phyloP scores from a whole-genome alignment of 1,140 invertebrate species.

The Cyclina sinensis region DNA sequence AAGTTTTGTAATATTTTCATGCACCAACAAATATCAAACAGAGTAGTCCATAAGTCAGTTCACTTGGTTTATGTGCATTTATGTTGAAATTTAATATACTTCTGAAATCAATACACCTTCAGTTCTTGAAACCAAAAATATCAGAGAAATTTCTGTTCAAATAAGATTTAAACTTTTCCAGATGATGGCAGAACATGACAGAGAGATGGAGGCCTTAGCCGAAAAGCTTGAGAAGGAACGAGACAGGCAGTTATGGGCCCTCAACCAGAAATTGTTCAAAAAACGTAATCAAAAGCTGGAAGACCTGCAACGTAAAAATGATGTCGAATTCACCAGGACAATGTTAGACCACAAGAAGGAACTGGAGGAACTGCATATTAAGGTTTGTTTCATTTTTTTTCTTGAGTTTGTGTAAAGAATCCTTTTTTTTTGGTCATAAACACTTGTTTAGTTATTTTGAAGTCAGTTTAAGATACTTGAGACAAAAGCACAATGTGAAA shows the following conservation, averaged over 20 bases:
- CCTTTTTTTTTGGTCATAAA: background rate
- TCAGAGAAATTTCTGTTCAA: too few species aligned
- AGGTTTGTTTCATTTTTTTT: conserved; percentile 17
- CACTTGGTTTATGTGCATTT: too few species aligned
- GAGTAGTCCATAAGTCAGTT: too few species aligned
- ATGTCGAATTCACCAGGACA: conserved; percentile 82
- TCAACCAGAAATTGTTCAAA: conserved; percentile 80
- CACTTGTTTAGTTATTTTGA: too few species aligned
- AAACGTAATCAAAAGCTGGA: conserved; percentile 78
- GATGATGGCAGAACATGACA: conserved; percentile 83
- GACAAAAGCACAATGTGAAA: too few species aligned
- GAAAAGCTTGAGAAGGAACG: conserved; percentile 80
- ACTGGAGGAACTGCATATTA: conserved; percentile 81
- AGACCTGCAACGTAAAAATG: conserved; percentile 82
- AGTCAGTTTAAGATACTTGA: too few species aligned
- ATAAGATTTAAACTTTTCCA: too few species aligned
- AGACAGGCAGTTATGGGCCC: conserved; percentile 77
- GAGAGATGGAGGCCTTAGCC: conserved; percentile 80
- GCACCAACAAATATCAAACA: too few species aligned
- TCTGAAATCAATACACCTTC: too few species aligned
- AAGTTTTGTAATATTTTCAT: too few species aligned
- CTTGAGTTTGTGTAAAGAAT: background rate
- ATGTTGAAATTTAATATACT: too few species aligned
- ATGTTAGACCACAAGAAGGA: conserved; percentile 85
- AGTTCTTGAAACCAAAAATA: too few species aligned